A percentile compares a stretch with the other conserved stretches of the same genome.
These are phyloP conservation scores for Aythya baeri DNA, from an alignment of 2,113 vertebrate genomes.

Conservation along the genomic window DNA sequence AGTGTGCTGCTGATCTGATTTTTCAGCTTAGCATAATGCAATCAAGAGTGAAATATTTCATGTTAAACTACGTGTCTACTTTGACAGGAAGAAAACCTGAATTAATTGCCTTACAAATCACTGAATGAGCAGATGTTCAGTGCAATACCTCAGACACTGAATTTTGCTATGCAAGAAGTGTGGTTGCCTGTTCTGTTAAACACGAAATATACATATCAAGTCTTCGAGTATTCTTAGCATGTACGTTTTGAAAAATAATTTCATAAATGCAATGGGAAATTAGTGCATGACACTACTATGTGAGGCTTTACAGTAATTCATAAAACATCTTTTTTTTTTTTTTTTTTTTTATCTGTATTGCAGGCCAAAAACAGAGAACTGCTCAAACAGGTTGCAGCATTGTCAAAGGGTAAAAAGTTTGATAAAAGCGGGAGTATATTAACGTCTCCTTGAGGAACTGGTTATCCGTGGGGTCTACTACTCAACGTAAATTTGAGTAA, in stretches of 20 bases:
- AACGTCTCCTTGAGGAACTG: constrained; percentile 87
- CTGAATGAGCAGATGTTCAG: background rate
- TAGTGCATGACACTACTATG: fast-evolving
- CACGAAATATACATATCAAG: background rate
- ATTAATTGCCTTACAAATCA: background rate
- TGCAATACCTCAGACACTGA: background rate
- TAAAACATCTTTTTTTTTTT: background rate
- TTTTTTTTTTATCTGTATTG: constrained; percentile 42
- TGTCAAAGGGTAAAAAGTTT: constrained; percentile 99
- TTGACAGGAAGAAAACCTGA: background rate
- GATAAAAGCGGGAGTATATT: constrained; percentile 93
- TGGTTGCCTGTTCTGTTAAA: background rate
- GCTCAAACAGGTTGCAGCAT: constrained; percentile 96
- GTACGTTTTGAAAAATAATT: background rate
- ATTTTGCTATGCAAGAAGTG: background rate
- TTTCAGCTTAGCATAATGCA: background rate
- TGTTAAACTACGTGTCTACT: background rate
- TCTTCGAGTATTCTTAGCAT: background rate
- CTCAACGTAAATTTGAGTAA: constrained; percentile 67
- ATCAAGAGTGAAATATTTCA: background rate
- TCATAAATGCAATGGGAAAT: background rate
- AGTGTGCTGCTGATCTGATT: background rate
- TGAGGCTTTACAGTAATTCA: background rate
- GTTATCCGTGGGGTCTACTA: constrained; percentile 45
- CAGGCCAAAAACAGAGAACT: constrained; percentile 97